These are phyloP conservation scores for Myiothlypis coronata DNA, from an alignment of 2,797 vertebrate genomes.

Conservation along the genomic window DNA sequence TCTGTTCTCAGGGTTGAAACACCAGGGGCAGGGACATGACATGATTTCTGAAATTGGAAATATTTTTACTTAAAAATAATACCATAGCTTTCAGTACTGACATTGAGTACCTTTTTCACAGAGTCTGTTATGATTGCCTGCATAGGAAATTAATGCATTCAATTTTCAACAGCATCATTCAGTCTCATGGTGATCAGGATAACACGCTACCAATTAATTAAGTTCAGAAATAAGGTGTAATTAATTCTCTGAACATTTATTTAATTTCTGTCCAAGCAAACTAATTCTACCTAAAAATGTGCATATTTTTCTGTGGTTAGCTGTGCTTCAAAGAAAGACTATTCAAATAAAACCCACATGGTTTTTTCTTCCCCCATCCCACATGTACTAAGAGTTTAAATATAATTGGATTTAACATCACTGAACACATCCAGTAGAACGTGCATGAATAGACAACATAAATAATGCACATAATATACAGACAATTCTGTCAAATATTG, in stretches of 20 bases:
- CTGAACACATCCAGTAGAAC: not conserved
- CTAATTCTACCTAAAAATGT: not conserved
- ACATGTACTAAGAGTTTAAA: not conserved
- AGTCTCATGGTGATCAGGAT: not conserved
- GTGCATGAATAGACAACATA: rapidly evolving
- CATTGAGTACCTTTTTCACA: not conserved
- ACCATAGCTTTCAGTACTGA: not conserved
- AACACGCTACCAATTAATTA: not conserved
- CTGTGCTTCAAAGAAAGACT: not conserved
- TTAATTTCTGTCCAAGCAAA: not conserved
- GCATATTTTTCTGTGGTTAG: not conserved
- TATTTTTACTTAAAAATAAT: not conserved
- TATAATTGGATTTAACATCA: not conserved
- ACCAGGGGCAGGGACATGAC: not conserved
- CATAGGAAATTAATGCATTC: not conserved
- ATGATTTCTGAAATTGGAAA: not conserved
- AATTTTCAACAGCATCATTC: not conserved
- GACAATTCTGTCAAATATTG: not conserved
- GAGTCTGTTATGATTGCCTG: not conserved
- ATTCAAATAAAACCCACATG: not conserved
- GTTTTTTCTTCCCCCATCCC: not conserved
- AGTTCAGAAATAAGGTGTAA: not conserved
- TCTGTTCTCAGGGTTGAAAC: not conserved
- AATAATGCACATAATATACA: not conserved
- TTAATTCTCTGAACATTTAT: not conserved